phyloP scores from a whole-genome alignment of 2,888 invertebrate genomes.

The Tachina fera region DNA sequence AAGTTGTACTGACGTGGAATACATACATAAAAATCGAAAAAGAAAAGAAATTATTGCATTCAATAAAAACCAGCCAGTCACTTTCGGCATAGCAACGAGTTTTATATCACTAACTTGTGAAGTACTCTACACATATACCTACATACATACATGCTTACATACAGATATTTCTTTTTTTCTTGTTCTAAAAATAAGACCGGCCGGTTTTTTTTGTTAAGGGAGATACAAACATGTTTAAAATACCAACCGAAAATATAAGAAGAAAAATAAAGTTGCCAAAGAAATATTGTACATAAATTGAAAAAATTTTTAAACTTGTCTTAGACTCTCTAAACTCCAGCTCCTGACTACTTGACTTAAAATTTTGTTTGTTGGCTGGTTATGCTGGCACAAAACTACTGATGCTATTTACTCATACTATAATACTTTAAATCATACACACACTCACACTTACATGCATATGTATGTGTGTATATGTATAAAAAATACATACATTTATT shows the following conservation, averaged over 20 bases:
- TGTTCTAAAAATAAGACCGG: conserved; percentile 70
- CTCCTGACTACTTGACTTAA: conserved; percentile 18
- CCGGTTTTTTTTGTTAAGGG: conserved; percentile 65
- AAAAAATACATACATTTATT: background rate
- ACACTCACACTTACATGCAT: background rate
- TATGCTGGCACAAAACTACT: conserved; percentile 8
- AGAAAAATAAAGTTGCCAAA: conserved; percentile 32
- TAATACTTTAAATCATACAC: background rate
- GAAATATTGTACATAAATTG: conserved; percentile 58
- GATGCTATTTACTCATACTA: conserved; percentile 25
- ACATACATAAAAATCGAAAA: conserved; percentile 68
- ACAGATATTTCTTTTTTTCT: background rate
- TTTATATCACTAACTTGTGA: conserved; percentile 69
- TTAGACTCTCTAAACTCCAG: conserved; percentile 32
- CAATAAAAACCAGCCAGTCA: conserved; percentile 75
- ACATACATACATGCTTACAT: background rate
- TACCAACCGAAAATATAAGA: conserved; percentile 57
- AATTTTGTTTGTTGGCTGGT: background rate
- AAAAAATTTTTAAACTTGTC: conserved; percentile 62
- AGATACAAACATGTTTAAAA: conserved; percentile 65
- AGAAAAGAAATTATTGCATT: conserved; percentile 71
- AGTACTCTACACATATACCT: conserved; percentile 1
- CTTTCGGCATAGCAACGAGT: conserved; percentile 81
- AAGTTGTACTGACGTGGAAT: conserved; percentile 59
- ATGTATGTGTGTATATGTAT: background rate